These are phyloP conservation scores for Drosophila tristis DNA, from an alignment of 1,140 invertebrate species.

Conservation along the genomic window DNA sequence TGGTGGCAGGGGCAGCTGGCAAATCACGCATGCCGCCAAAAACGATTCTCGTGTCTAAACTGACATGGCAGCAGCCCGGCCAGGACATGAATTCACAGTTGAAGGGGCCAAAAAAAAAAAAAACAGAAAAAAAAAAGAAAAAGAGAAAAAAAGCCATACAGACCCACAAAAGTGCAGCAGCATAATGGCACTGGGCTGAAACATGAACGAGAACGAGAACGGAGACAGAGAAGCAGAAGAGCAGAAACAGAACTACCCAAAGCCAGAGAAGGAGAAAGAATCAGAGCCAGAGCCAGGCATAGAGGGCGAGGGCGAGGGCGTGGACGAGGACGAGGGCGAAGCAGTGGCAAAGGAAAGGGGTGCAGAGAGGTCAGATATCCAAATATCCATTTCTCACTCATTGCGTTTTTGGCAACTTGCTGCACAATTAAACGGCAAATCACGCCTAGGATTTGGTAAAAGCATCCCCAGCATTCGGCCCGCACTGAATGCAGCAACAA, in stretches of 20 bases:
- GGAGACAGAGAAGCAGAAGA: no score
- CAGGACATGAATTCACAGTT: slow-evolving; percentile 28
- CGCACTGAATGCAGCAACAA: slow-evolving; percentile 19
- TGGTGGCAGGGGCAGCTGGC: slow-evolving; percentile 7
- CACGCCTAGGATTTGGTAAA: slow-evolving; percentile 73
- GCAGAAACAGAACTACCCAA: no score
- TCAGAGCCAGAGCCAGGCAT: no score
- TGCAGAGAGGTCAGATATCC: slow-evolving; percentile 34
- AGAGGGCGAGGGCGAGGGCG: no score
- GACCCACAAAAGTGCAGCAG: slow-evolving; percentile 3
- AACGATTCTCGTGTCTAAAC: slow-evolving; percentile 54
- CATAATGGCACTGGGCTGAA: slow-evolving; percentile 8
- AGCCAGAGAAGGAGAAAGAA: no score
- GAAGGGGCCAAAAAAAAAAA: background rate
- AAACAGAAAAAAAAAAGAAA: background rate
- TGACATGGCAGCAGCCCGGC: slow-evolving; percentile 29
- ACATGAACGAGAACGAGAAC: no score
- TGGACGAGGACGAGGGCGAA: background rate
- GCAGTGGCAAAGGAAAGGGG: no score
- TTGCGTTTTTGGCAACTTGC: slow-evolving; percentile 63
- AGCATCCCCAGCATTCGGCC: slow-evolving; percentile 53
- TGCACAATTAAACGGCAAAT: slow-evolving; percentile 82
- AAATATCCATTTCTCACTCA: slow-evolving; percentile 64
- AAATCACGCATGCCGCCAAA: slow-evolving; percentile 49
- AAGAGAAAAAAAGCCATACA: background rate